These are phyloP conservation scores for Lanistes nyassanus DNA, from an alignment of 1,140 invertebrate genomes.

Conservation along the genomic window DNA sequence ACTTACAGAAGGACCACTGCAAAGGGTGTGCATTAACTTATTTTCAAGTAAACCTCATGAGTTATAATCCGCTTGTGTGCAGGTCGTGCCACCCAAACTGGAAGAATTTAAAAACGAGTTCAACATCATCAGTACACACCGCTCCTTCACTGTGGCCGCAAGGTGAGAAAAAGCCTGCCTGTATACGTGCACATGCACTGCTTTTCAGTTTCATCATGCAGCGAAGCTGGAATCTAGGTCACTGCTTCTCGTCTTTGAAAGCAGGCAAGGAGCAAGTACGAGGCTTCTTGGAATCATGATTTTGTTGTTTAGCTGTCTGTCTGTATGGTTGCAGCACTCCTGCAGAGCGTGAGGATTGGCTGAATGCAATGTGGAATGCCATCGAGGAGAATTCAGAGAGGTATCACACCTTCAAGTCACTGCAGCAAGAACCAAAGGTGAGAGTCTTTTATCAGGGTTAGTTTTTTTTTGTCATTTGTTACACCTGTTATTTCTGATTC, in stretches of 20 bases:
- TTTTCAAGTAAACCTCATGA: background rate
- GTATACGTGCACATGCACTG: background rate
- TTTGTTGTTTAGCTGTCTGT: background rate
- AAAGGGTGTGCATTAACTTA: background rate
- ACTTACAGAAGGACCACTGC: too few species aligned
- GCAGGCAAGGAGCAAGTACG: too few species aligned
- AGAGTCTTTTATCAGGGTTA: background rate
- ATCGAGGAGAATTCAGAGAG: conserved; percentile 65
- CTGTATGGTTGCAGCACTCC: conserved; percentile 65
- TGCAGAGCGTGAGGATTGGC: conserved; percentile 76
- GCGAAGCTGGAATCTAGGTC: background rate
- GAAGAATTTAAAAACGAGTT: conserved; percentile 74
- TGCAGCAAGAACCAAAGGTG: conserved; percentile 38
- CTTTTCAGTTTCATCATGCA: background rate
- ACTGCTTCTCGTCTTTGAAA: too few species aligned
- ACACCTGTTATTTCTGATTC: too few species aligned
- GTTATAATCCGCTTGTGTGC: conserved; percentile 12
- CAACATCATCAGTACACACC: conserved; percentile 72
- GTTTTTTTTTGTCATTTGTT: too few species aligned
- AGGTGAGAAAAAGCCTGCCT: conserved; percentile 60
- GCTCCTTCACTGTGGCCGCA: conserved; percentile 78
- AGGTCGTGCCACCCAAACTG: conserved; percentile 52
- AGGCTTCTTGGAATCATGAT: too few species aligned
- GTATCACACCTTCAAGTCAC: conserved; percentile 47
- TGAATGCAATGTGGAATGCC: conserved; percentile 73